Percentiles rank a stretch among this genome's conserved stretches.
phyloP scores from a whole-genome alignment of 2,797 vertebrate species.

The Thaleichthys pacificus region DNA sequence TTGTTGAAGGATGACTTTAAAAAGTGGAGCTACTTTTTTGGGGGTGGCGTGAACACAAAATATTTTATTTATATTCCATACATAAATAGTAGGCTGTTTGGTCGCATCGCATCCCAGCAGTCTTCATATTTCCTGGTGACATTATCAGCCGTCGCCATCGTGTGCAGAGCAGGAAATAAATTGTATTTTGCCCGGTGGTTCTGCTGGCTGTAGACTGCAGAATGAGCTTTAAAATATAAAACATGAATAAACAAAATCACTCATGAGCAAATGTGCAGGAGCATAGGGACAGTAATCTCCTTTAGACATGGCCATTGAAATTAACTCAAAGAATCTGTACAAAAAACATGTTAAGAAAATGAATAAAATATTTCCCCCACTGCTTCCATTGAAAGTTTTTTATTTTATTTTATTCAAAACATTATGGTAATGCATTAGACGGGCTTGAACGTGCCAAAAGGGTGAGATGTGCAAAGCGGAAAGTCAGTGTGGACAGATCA shows the following conservation, averaged over 20 bases:
- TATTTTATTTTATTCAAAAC: too few relatives aligned
- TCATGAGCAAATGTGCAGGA: constrained; percentile 81
- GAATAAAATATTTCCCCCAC: constrained; percentile 75
- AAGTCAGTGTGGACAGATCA: too few relatives aligned
- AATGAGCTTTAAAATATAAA: constrained; percentile 82
- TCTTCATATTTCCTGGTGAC: constrained; percentile 81
- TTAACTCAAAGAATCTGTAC: constrained; percentile 81
- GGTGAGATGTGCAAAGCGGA: too few relatives aligned
- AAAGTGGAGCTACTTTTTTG: background rate
- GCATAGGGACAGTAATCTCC: constrained; percentile 79
- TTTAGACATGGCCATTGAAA: constrained; percentile 81
- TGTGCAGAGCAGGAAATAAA: constrained; percentile 79
- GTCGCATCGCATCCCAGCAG: constrained; percentile 76
- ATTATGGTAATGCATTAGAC: too few relatives aligned
- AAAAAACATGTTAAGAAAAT: constrained; percentile 79
- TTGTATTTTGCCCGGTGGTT: constrained; percentile 79
- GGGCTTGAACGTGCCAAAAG: too few relatives aligned
- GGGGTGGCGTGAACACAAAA: constrained; percentile 29
- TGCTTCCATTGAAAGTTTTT: constrained; percentile 64
- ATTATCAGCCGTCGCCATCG: constrained; percentile 81
- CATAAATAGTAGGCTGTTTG: constrained; percentile 80
- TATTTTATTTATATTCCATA: too few relatives aligned
- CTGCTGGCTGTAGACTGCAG: constrained; percentile 69
- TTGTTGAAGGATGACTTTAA: background rate
- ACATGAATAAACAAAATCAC: constrained; percentile 85